Evolutionary conservation across 2,113 vertebrate species (phyloP).

Genomic region (Apeltes quadracus): DNA sequence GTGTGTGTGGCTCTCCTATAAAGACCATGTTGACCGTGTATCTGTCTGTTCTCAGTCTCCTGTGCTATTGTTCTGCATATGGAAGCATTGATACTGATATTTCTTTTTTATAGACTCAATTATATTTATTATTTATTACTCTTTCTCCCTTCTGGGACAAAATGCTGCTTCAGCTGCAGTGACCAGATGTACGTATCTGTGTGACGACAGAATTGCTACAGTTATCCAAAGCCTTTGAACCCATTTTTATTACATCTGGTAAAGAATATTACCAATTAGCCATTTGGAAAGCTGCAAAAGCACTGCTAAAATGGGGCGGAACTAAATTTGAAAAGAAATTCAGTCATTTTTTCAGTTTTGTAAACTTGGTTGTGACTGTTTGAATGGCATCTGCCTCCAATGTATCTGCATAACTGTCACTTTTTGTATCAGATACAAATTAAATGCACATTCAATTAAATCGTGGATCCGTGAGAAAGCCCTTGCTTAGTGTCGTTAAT

Average conservation of each 20-base stretch:
- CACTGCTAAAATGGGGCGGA: too few relatives aligned
- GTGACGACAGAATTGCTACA: not conserved
- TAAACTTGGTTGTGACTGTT: not conserved
- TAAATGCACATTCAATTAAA: not conserved
- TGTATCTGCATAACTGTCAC: not conserved
- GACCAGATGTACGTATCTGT: not conserved
- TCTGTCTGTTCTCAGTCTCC: not conserved
- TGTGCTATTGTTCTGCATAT: constrained; percentile 46
- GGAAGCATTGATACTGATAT: not conserved
- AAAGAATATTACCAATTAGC: not conserved
- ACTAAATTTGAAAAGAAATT: too few relatives aligned
- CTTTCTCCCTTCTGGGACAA: constrained; percentile 5
- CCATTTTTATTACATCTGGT: not conserved
- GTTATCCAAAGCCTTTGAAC: not conserved
- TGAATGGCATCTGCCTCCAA: not conserved
- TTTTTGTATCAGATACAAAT: not conserved
- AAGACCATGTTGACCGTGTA: constrained; percentile 33
- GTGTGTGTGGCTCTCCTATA: constrained; percentile 34
- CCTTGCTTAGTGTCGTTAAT: not conserved
- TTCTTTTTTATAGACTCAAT: not conserved
- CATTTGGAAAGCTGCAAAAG: not conserved
- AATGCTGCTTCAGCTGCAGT: constrained; percentile 23
- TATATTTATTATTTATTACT: not conserved
- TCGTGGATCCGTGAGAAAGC: not conserved
- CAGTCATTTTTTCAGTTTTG: not conserved